phyloP scores from a whole-genome alignment of 1,140 invertebrate species.

The Pseudoatta argentina region DNA sequence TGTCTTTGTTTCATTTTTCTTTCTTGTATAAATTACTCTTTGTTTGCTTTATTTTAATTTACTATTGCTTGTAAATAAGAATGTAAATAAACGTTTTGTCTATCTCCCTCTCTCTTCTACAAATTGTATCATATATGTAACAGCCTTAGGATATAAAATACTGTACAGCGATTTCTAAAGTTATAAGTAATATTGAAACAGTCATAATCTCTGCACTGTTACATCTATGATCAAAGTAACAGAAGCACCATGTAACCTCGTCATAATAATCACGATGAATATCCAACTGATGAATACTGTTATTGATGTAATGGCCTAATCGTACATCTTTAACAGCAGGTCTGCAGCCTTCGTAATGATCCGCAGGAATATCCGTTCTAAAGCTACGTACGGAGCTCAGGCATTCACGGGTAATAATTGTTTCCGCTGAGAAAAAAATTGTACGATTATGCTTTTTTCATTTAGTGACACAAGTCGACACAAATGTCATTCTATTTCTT shows the following conservation, averaged over 20 bases:
- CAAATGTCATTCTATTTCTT: too few species aligned
- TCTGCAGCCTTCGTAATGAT: conserved; percentile 96
- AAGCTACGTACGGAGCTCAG: conserved; percentile 92
- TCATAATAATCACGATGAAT: conserved; percentile 94
- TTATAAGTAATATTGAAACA: conserved; percentile 72
- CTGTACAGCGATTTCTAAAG: conserved; percentile 58
- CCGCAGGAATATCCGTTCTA: conserved; percentile 95
- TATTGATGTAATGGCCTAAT: conserved; percentile 95
- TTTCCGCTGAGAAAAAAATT: conserved; percentile 88
- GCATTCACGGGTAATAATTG: conserved; percentile 94
- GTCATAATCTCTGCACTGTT: conserved; percentile 87
- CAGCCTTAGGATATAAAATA: conserved; percentile 58
- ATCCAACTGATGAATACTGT: conserved; percentile 94
- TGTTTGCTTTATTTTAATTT: too few species aligned
- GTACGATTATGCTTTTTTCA: too few species aligned
- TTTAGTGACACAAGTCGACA: too few species aligned
- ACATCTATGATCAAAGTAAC: conserved; percentile 96
- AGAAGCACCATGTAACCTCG: conserved; percentile 95
- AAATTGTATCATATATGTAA: not conserved
- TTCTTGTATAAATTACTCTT: too few species aligned
- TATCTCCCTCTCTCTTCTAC: not conserved
- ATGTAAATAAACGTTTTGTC: not conserved
- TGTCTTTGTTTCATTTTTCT: too few species aligned
- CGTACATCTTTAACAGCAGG: conserved; percentile 92
- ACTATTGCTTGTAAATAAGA: not conserved